Percentiles rank a stretch among this genome's conserved stretches.
Conservation (phyloP, 1,140 invertebrate species). For the Sarcophaga bullata region DNA sequence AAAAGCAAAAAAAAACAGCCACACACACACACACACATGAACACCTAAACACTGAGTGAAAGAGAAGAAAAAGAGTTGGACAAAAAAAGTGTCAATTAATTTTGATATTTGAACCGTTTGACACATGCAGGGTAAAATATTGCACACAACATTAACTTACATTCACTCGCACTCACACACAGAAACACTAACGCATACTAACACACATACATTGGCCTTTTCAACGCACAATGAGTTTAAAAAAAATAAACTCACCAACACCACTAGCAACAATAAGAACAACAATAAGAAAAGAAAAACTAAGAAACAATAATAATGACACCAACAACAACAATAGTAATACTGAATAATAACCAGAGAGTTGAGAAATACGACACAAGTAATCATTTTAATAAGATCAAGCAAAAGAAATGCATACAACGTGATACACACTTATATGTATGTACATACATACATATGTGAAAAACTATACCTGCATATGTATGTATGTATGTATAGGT, state of each 20-base stretch:
- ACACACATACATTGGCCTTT: not conserved
- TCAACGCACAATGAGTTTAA: not conserved
- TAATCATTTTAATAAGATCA: slow-evolving; percentile 27
- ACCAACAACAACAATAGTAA: too few relatives aligned
- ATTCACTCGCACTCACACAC: not conserved
- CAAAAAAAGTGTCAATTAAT: slow-evolving; percentile 39
- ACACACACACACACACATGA: not conserved
- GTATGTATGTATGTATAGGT: too few relatives aligned
- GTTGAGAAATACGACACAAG: not conserved
- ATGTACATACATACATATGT: too few relatives aligned
- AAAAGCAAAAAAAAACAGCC: not conserved
- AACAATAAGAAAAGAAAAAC: not conserved
- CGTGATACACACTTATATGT: not conserved
- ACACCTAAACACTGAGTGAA: slow-evolving; percentile 15
- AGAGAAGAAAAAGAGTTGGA: not conserved
- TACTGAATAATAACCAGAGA: too few relatives aligned
- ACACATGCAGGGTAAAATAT: slow-evolving; percentile 38
- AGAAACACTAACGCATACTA: not conserved
- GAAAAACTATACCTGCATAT: too few relatives aligned
- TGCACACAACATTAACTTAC: not conserved
- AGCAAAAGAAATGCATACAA: slow-evolving; percentile 23
- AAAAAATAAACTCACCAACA: not conserved
- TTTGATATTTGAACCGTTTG: slow-evolving; percentile 40
- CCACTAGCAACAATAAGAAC: not conserved
- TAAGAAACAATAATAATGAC: not conserved